Base-by-base conservation (phyloP, 2,888 invertebrate species). In the Hipparchia sbordonii region DNA sequence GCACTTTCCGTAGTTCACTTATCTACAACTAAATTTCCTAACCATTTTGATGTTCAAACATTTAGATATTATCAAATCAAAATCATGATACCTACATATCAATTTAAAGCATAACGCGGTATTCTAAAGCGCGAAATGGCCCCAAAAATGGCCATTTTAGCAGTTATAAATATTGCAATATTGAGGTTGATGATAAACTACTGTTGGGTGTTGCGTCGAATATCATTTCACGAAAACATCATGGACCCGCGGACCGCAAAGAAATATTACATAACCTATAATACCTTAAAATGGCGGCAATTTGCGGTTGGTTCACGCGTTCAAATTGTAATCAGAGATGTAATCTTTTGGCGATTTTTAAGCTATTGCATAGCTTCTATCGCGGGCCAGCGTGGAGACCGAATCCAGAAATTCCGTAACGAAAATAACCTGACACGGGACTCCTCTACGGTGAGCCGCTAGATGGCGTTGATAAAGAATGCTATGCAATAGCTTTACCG, bases 221-320 rank as follows among this genome's bases (percentile, higher is more conserved):
- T 56, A 56, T 23, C 56, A 7, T 12, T 67, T 13, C 6, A 45
- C 45, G 10, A 56, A 66, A 12, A 57, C 39, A 67, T 56, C 67
- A 57, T 52, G 12, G 59, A 68, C 68, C 68, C 67, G 56, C 33
- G 12, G 59, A 68, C 68, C 68, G 59, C 68, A 68, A 68, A 68
- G 59, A 51, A 59, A 51, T 68, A 48, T 68, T 59, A 48, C 57
- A 52, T 52, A 65, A 33, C 23, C 6, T 10, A 9, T 59, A 59
- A 67, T 56, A 12, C 33, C 46, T n/a, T 57, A 67, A 48, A 59
- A 68, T 68, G 51, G 48, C 10, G 48, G 59, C 13, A 57, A 60
- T 68, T 68, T 68, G 68, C 23, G 68, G 68, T 57, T 23, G 33
- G 13, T 46, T 67, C 39, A 46, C 68, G 59, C 46, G 23, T 33